A percentile compares a stretch with the other conserved stretches of the same genome.
Evolutionary conservation across 2,888 invertebrate species (phyloP).

Genomic region (Gastrophysa polygoni): DNA sequence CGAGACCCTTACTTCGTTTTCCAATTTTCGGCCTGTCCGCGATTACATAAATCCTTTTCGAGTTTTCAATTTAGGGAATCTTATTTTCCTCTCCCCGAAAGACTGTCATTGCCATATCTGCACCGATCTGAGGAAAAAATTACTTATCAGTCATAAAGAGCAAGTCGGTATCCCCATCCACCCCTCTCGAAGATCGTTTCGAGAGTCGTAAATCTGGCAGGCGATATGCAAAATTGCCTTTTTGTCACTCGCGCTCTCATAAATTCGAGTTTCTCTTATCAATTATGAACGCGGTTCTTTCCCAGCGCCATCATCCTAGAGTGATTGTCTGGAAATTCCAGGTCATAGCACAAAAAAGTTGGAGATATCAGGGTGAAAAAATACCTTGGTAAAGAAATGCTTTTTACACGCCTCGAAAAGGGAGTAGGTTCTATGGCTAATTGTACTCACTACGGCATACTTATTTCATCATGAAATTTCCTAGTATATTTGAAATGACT

Average conservation of each 20-base stretch:
- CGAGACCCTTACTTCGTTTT: not conserved
- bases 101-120: constrained; percentile 28
- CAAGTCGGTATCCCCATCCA: constrained; percentile 29
- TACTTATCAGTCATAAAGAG: constrained; percentile 39
- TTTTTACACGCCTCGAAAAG: too few species aligned
- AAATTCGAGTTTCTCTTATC: constrained; percentile 49
- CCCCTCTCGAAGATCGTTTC: constrained; percentile 20
- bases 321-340: too few species aligned
- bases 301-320: not conserved
- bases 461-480: too few species aligned
- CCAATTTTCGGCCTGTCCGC: constrained; percentile 17
- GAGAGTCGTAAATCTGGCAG: constrained; percentile 35
- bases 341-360: too few species aligned
- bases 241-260: constrained; percentile 52
- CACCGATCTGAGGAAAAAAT: constrained; percentile 35
- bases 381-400: too few species aligned
- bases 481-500: too few species aligned
- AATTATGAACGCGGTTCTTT: not conserved
- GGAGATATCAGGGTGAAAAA: too few species aligned
- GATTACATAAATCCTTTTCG: constrained; percentile 4
- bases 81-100: not conserved
- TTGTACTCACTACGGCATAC: too few species aligned
- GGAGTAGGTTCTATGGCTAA: too few species aligned
- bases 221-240: constrained; percentile 54
- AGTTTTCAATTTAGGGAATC: constrained; percentile 14